Conservation (phyloP, 2,888 invertebrate genomes). For the Hyles lineata region DNA sequence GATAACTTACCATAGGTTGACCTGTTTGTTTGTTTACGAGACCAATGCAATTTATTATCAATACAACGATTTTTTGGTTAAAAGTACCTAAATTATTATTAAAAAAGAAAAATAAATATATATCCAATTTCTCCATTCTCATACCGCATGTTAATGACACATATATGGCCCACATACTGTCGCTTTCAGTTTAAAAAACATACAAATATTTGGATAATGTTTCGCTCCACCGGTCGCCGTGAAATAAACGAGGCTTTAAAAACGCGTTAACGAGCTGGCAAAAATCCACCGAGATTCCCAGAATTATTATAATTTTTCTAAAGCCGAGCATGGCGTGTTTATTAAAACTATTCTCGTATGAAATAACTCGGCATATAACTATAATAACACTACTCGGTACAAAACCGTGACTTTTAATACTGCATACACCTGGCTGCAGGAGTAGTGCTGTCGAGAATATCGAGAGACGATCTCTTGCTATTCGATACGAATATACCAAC, state of each 20-base stretch:
- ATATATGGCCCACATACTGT: neutral
- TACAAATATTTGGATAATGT: neutral
- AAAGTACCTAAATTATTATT: neutral
- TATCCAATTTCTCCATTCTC: neutral
- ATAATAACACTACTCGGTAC: no score
- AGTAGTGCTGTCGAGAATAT: no score
- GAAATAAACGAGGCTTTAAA: neutral
- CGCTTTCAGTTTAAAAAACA: neutral
- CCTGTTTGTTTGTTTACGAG: no score
- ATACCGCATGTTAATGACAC: neutral
- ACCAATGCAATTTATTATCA: no score
- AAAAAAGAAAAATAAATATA: no score
- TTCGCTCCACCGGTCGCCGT: neutral
- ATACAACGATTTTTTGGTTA: neutral
- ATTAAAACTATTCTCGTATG: neutral
- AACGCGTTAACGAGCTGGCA: slow-evolving; percentile 14
- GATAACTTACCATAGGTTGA: no score
- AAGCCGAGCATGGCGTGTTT: neutral
- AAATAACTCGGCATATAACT: no score
- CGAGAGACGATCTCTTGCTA: no score
- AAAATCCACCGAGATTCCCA: neutral
- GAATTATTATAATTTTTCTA: neutral
- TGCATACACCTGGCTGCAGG: no score
- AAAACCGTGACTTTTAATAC: no score
- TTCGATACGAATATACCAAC: no score